These are phyloP conservation scores for Patella pellucida DNA, from an alignment of 2,888 invertebrate species.

Conservation along the genomic window DNA sequence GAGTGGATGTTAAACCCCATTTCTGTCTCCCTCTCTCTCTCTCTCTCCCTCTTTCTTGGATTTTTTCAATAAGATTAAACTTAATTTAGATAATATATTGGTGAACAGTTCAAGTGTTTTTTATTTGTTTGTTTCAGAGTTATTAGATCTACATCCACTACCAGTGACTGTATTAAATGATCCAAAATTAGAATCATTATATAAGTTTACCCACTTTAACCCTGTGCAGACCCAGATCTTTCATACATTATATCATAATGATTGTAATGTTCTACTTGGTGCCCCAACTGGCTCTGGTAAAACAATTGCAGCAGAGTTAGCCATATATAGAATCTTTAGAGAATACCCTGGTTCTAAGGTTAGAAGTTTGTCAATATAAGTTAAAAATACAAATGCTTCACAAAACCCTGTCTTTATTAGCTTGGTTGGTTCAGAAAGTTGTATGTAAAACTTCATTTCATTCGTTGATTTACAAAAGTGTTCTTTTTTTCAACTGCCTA, in stretches of 20 bases:
- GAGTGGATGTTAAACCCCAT: no score
- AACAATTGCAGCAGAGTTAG: constrained; percentile 97
- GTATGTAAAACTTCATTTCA: no score
- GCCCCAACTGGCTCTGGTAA: constrained; percentile 98
- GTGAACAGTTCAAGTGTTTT: neutral
- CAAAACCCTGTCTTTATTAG: no score
- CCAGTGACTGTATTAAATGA: constrained; percentile 87
- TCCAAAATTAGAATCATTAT: constrained; percentile 83
- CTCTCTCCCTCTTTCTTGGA: no score
- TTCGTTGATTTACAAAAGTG: no score
- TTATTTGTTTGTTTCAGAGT: constrained; percentile 75
- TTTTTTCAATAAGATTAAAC: neutral
- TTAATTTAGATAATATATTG: neutral
- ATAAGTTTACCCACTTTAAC: constrained; percentile 95
- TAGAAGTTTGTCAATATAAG: neutral
- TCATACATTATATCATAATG: constrained; percentile 94
- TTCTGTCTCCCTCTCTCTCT: no score
- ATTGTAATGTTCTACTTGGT: constrained; percentile 87
- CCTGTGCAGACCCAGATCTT: constrained; percentile 98
- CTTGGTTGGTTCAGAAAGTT: no score
- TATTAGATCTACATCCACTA: constrained; percentile 90
- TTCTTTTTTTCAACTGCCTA: no score
- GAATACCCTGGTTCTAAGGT: constrained; percentile 78
- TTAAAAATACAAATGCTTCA: no score
- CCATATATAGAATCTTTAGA: constrained; percentile 92